phyloP scores from a whole-genome alignment of 2,113 vertebrate species.

The Psilopogon haemacephalus region DNA sequence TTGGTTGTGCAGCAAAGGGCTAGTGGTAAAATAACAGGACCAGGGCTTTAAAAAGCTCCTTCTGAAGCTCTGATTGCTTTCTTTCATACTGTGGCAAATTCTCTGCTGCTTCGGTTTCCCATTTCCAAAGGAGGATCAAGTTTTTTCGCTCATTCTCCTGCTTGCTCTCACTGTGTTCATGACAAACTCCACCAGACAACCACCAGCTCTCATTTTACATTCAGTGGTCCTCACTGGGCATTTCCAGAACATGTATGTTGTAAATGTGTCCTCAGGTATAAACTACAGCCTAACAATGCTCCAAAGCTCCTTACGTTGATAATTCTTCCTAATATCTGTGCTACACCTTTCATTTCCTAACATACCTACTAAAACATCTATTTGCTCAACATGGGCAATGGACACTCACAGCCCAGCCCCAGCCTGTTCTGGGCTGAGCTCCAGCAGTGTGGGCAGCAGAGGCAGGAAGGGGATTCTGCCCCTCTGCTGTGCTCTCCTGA shows the following conservation, averaged over 20 bases:
- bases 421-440: too few species aligned
- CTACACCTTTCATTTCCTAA: not conserved
- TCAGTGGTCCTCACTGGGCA: not conserved
- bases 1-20: not conserved
- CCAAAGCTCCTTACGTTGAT: not conserved
- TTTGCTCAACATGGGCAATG: too few species aligned
- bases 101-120: not conserved
- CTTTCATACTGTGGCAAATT: not conserved
- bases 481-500: too few species aligned
- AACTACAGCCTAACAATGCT: not conserved
- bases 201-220: not conserved
- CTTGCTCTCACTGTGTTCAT: not conserved
- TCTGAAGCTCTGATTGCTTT: not conserved
- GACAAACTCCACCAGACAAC: not conserved
- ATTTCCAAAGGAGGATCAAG: not conserved
- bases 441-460: too few species aligned
- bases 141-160: not conserved
- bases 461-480: too few species aligned
- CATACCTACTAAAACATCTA: too few species aligned
- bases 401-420: too few species aligned
- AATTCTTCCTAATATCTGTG: not conserved
- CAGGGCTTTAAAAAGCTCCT: not conserved
- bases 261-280: not conserved
- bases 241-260: not conserved
- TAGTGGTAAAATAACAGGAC: not conserved